Evolutionary conservation across 2,888 invertebrate genomes (phyloP).

Genomic region (Ernsta delagoae): DNA sequence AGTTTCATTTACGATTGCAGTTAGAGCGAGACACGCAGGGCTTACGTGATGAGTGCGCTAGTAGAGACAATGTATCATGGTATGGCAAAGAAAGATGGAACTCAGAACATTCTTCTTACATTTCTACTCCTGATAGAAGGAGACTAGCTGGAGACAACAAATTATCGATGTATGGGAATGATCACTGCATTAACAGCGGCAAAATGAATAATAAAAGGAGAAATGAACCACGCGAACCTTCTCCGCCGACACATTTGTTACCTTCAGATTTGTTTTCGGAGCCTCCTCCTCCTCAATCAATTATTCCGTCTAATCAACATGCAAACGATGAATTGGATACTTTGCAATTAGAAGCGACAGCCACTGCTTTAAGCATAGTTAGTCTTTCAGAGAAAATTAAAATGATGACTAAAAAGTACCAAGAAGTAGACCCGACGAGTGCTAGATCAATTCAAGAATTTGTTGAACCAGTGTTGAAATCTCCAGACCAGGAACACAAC

Average conservation of each 20-base stretch:
- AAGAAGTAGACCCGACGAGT: background rate
- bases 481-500: slow-evolving; percentile 4
- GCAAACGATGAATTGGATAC: background rate
- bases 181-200: background rate
- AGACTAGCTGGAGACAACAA: background rate
- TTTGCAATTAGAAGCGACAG: background rate
- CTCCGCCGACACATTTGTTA: slow-evolving; percentile 11
- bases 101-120: background rate
- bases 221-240: background rate
- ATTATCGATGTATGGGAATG: background rate
- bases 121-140: background rate
- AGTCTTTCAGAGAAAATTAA: slow-evolving; percentile 2
- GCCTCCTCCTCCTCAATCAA: background rate
- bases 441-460: background rate
- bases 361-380: slow-evolving; percentile 1
- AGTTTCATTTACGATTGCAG: background rate
- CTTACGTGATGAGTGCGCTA: background rate
- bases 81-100: background rate
- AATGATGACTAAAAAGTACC: background rate
- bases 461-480: background rate
- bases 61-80: background rate
- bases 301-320: background rate
- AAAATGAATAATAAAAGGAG: background rate
- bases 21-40: background rate
- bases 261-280: slow-evolving; percentile 12